Evolutionary conservation across 1,140 invertebrate species (phyloP).

Genomic region (Oryctes rhinoceros): DNA sequence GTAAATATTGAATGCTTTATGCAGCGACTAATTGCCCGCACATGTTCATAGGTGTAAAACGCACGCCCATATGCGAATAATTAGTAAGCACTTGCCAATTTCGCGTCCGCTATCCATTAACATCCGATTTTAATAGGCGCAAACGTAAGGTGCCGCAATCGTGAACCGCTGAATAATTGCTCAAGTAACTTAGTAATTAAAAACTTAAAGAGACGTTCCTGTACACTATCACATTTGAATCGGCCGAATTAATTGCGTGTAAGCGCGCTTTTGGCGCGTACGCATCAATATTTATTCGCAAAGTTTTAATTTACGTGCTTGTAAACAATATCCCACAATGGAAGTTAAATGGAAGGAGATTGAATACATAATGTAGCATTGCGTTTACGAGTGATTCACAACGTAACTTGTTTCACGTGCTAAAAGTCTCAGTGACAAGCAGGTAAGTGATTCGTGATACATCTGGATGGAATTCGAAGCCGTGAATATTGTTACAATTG

Average conservation of each 20-base stretch:
- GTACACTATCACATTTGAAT: background rate
- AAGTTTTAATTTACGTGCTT: background rate
- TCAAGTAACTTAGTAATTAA: background rate
- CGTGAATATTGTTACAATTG: too few species aligned
- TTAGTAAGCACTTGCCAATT: background rate
- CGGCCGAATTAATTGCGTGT: background rate
- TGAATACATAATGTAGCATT: too few species aligned
- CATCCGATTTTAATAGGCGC: background rate
- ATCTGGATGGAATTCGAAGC: too few species aligned
- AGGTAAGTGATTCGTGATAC: too few species aligned
- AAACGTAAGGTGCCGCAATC: background rate
- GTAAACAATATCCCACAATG: too few species aligned
- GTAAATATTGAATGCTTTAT: background rate
- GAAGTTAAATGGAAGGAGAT: too few species aligned
- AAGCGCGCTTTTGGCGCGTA: background rate
- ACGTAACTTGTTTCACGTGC: too few species aligned
- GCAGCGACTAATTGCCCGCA: background rate
- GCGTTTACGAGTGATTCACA: too few species aligned
- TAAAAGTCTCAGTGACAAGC: too few species aligned
- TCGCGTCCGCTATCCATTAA: background rate
- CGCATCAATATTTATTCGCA: background rate
- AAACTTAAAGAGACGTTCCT: background rate
- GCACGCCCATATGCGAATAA: background rate
- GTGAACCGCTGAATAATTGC: background rate
- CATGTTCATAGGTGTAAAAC: background rate